These are phyloP conservation scores for Sepiola atlantica DNA, from an alignment of 2,888 invertebrate species.

Conservation along the genomic window DNA sequence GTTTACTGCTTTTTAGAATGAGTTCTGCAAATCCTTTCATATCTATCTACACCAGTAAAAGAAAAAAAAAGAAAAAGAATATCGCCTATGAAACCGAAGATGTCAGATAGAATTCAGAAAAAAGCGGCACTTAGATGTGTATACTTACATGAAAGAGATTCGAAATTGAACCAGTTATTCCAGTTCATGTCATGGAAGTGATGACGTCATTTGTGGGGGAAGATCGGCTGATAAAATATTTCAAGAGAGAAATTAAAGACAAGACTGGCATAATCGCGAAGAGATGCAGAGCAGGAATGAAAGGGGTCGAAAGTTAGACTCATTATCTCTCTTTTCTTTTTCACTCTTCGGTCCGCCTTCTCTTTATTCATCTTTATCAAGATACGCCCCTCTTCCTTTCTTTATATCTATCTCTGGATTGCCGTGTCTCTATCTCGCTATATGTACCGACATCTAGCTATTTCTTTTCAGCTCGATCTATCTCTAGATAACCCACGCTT, in stretches of 20 bases:
- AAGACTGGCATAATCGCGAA: not conserved
- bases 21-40: not conserved
- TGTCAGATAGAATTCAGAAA: not conserved
- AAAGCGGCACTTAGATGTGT: not conserved
- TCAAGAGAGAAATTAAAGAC: not conserved
- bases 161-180: not conserved
- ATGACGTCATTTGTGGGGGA: not conserved
- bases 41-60: not conserved
- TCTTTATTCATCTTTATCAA: no score
- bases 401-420: no score
- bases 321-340: no score
- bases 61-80: not conserved
- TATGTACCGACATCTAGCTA: no score
- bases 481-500: no score
- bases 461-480: no score
- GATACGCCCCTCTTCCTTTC: no score
- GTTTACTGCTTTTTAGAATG: not conserved
- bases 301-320: not conserved
- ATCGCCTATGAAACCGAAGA: not conserved
- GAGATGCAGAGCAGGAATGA: not conserved
- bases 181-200: not conserved
- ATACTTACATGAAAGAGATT: not conserved
- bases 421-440: no score
- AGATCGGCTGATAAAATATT: not conserved
- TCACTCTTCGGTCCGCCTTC: no score